Base-by-base conservation (phyloP, 1,140 invertebrate species). In the Eulimnadia texana region DNA sequence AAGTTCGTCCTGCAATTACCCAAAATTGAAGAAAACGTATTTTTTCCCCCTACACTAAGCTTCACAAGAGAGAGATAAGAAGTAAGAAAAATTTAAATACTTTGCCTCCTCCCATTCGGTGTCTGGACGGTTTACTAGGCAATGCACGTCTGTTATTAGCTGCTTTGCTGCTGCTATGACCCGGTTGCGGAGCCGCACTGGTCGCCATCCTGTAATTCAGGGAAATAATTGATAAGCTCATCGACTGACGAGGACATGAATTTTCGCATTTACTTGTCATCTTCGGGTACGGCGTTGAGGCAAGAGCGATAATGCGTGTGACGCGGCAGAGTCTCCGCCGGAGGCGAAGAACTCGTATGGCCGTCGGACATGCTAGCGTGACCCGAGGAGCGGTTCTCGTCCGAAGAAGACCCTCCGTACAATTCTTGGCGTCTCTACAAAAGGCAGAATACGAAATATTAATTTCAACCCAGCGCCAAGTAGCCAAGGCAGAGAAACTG, bases 351-450 rank as follows among this genome's bases (percentile, higher is more conserved):
- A 64, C 82, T 84, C 59, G 70, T 70, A 47, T 70, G 69, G 6
- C 84, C 84, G 68, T 91, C 88, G 29, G 88, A 90, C 88, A 92
- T 90, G 64, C 85, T 88, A n/a, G 88, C 88, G 71, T 92, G 88
- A 0, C 88, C 88, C 1, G 88, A 90, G 16, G 88, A 90, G 25
- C 87, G 77, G 71, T 89, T 90, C 72, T 90, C 88, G 72, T 91
- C 88, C 2, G 87, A 90, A 16, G 87, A 90, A 70, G 87, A 90
- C 71, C 87, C 86, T 23, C 78, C 78, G 52, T 77, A 77, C 50
- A 61, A 22, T 67, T 89, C 85, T 65, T 85, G 82, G n/a, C 84
- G 78, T 22, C 84, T 78, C 80, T 84, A n/a, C 24, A 42, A 20
- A 27, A 33, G 33, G 6, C 19, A 19, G 24, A 50, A 3, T 27